Base-by-base conservation (phyloP, 2,113 vertebrate species). In the Sclerurus mexicanus region DNA sequence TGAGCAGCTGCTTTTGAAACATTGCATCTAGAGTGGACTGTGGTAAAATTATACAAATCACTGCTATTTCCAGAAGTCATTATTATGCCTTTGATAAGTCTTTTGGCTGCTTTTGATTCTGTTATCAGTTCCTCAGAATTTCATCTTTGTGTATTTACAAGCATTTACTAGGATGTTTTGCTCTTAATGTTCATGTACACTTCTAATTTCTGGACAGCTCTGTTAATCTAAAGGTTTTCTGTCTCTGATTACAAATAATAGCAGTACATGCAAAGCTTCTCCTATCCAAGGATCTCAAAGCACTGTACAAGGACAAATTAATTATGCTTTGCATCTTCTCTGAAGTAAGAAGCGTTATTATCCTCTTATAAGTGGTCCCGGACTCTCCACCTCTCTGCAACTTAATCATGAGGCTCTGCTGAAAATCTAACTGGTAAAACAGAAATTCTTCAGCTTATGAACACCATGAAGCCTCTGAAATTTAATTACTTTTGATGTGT, bases 361-460 rank as follows among this genome's bases (percentile, higher is more conserved):
- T 68, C 40, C 14, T 84, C 39, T 81, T 63, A 49, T 35, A 84
- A 78, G 44, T 11, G 3, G 28, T 72, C 42, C 46, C 60, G 58
- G 44, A 63, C 60, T 56, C 47, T 83, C 68, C 31, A 90, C 44
- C 39, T 40, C 44, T 69, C 49, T 87, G 72, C 50, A 74, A 63
- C 66, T 87, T 87, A 95, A 96, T 95, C 78, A 89, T 13, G 19
- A 87, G 74, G 72, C 62, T 96, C 75, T 66, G 52, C 56, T 82
- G 68, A 93, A 82, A 90, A 85, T 39, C 46, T 39, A 84, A 91
- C 59, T 55, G n/a, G n/a, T 39, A 90, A 74, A 62, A 62, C 1
- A 10, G 25, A 73, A 93, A 78, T 85, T 55, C 87, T 82, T 62
- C 46, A 81, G 71, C 80, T 75, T 90, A 82, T 62, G 85, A 90